phyloP scores from a whole-genome alignment of 2,113 vertebrate species.

The Neodontobutis hainanensis region DNA sequence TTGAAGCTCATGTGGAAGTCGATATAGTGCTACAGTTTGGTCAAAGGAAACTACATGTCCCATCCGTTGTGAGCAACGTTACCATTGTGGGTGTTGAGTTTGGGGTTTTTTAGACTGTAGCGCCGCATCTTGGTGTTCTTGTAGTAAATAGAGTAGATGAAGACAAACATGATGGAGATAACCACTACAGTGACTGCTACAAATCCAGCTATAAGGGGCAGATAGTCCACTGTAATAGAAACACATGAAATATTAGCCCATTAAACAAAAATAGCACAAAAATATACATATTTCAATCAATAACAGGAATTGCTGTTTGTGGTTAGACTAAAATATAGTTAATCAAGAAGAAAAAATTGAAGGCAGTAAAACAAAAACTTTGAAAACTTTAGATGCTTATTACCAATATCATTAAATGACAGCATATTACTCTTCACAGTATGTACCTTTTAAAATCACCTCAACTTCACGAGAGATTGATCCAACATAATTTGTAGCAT shows the following conservation, averaged over 20 bases:
- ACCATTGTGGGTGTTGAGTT: constrained; percentile 57
- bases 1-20: constrained; percentile 5
- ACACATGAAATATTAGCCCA: constrained; percentile 4
- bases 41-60: constrained; percentile 73
- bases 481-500: constrained; percentile 48
- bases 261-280: neutral
- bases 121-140: constrained; percentile 79
- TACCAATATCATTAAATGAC: too few relatives aligned
- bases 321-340: too few relatives aligned
- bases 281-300: neutral
- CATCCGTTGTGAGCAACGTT: constrained; percentile 75
- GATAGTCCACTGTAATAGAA: constrained; percentile 76
- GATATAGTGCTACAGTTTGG: constrained; percentile 59
- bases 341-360: too few relatives aligned
- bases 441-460: constrained; percentile 72
- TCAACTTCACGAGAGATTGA: constrained; percentile 29
- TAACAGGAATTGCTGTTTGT: too few relatives aligned
- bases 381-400: too few relatives aligned
- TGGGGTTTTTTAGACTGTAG: constrained; percentile 74
- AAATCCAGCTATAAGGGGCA: constrained; percentile 77
- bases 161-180: constrained; percentile 71
- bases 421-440: neutral
- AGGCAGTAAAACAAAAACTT: too few relatives aligned
- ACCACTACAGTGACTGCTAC: constrained; percentile 71
- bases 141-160: constrained; percentile 81